Evolutionary conservation across 2,797 vertebrate genomes (phyloP).

Genomic region (Acanthornis magna): DNA sequence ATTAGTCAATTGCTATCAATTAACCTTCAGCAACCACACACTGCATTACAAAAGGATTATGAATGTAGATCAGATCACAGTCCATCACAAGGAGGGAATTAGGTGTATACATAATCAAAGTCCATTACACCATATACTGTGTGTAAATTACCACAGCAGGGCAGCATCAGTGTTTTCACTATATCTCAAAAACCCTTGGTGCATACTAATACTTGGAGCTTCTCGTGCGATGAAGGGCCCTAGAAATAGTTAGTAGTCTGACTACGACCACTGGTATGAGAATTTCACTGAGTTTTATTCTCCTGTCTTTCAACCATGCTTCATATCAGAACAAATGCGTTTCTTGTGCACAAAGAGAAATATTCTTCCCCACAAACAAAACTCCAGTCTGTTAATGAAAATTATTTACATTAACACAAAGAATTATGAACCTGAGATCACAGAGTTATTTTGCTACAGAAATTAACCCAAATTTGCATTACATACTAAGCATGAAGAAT

Average conservation of each 20-base stretch:
- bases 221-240: background rate
- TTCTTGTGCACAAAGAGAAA: background rate
- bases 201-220: background rate
- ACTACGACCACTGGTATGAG: background rate
- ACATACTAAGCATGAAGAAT: background rate
- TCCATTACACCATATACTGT: constrained; percentile 7
- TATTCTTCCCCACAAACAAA: background rate
- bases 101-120: constrained; percentile 52
- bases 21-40: constrained; percentile 36
- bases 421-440: background rate
- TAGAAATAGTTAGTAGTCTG: background rate
- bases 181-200: background rate
- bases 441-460: background rate
- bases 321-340: background rate
- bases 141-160: constrained; percentile 36
- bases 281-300: background rate
- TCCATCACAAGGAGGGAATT: constrained; percentile 45
- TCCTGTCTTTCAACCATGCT: background rate
- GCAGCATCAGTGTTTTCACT: constrained; percentile 4
- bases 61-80: constrained; percentile 56
- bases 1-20: constrained; percentile 52
- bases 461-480: background rate
- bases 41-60: constrained; percentile 58
- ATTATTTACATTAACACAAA: background rate
- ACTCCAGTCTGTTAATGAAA: background rate